Conservation (phyloP, 37 sponge, comb jelly and placozoan species). For the Theonella swinhoei region DNA sequence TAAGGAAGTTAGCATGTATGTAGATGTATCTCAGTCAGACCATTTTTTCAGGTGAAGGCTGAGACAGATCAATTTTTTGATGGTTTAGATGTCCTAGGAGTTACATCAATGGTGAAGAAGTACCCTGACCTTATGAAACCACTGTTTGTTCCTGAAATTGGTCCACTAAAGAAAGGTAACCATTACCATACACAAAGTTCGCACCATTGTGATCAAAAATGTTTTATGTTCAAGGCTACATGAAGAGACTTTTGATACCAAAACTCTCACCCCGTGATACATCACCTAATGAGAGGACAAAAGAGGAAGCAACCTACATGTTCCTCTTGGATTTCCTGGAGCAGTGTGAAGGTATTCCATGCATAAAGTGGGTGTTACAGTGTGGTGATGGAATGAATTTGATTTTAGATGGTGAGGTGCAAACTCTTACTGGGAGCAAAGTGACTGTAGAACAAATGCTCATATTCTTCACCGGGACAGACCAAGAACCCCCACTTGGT, state of each 20-base stretch:
- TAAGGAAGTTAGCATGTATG: background rate
- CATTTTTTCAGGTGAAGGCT: slow-evolving; percentile 6
- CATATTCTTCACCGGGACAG: slow-evolving; percentile 22
- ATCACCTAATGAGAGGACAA: background rate
- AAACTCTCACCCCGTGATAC: background rate
- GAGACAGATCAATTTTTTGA: slow-evolving; percentile 35
- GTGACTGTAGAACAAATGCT: slow-evolving; percentile 13
- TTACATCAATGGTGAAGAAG: background rate
- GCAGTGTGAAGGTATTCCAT: background rate
- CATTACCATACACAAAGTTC: background rate
- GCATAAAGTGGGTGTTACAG: too few species aligned
- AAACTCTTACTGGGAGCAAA: background rate
- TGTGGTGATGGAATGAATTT: too few species aligned
- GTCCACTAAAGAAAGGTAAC: background rate
- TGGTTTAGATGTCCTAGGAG: slow-evolving; percentile 6
- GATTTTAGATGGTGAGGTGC: background rate
- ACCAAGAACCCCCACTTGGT: slow-evolving; percentile 21
- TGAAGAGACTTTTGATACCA: background rate
- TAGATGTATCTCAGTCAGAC: background rate
- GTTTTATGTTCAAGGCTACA: background rate
- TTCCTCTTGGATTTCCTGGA: background rate
- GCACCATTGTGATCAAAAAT: too few species aligned
- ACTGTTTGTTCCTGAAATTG: background rate
- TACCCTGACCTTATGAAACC: slow-evolving; percentile 22
- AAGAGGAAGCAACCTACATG: background rate